A percentile compares a stretch with the other conserved stretches of the same genome.
Evolutionary conservation across 1,140 invertebrate genomes (phyloP).

Genomic region (Drosophila prosaltans): DNA sequence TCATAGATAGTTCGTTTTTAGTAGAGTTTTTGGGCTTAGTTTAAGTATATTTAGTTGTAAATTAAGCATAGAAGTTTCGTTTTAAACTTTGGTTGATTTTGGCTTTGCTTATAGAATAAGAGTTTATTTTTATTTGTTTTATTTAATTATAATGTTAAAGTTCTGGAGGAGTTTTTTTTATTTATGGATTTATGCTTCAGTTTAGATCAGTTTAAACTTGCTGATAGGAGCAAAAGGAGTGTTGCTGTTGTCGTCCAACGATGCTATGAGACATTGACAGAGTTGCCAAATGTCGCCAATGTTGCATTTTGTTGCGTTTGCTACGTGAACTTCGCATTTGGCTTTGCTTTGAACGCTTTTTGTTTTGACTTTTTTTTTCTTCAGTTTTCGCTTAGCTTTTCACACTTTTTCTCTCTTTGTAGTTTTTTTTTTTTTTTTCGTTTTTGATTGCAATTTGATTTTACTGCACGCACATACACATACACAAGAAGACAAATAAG

Average conservation of each 20-base stretch:
- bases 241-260: conserved; percentile 49
- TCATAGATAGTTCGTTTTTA: conserved; percentile 76
- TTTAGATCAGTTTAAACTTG: conserved; percentile 2
- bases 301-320: conserved; percentile 77
- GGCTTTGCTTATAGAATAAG: conserved; percentile 14
- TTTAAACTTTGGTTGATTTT: conserved; percentile 34
- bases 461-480: conserved; percentile 39
- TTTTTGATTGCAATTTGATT: conserved; percentile 70
- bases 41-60: conserved; percentile 48
- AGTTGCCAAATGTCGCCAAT: conserved; percentile 62
- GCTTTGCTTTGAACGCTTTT: conserved; percentile 43
- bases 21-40: conserved; percentile 39
- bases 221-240: conserved; percentile 30
- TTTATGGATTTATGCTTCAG: conserved; percentile 11
- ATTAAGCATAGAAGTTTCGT: conserved; percentile 30
- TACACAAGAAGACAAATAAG: conserved; percentile 21
- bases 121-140: conserved; percentile 36
- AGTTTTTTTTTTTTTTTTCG: conserved; percentile 31
- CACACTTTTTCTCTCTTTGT: conserved; percentile 19
- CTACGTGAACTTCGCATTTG: conserved; percentile 68
- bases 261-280: conserved; percentile 46
- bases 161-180: conserved; percentile 1
- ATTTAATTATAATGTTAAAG: conserved; percentile 12
- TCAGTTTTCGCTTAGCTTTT: conserved; percentile 14
- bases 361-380: conserved; percentile 20